A percentile compares a stretch with the other conserved stretches of the same genome.
These are phyloP conservation scores for Cryptus viduatorius DNA, from an alignment of 2,888 invertebrate species.

Conservation along the genomic window DNA sequence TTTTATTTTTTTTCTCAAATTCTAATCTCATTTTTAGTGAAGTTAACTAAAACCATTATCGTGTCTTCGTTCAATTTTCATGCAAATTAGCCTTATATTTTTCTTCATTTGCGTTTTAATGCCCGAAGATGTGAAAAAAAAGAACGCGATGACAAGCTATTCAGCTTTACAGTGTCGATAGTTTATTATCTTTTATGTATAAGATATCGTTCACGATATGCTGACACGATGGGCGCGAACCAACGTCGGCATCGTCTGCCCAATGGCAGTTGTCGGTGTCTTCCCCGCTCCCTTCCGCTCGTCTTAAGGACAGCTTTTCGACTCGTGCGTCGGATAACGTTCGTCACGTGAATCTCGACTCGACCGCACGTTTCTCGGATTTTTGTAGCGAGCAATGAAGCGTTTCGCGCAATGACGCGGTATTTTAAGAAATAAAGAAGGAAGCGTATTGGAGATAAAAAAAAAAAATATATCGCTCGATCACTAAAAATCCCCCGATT, in stretches of 20 bases:
- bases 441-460: background rate
- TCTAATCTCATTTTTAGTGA: no score
- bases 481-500: slow-evolving; percentile 14
- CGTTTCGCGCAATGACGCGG: background rate
- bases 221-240: slow-evolving; percentile 5
- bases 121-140: background rate
- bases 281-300: background rate
- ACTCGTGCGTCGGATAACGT: slow-evolving; percentile 23
- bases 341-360: slow-evolving; percentile 9
- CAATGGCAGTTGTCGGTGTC: background rate
- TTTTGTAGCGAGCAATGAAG: background rate
- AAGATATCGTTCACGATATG: background rate
- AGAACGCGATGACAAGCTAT: background rate
- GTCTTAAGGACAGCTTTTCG: slow-evolving; percentile 5
- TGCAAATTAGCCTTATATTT: background rate
- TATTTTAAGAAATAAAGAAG: slow-evolving; percentile 7
- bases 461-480: background rate
- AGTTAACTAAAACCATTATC: no score
- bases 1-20: no score
- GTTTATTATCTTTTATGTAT: background rate
- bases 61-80: background rate
- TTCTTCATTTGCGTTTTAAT: background rate
- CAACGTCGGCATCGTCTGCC: background rate
- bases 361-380: background rate
- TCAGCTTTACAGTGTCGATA: background rate